Percentiles rank a stretch among this genome's conserved stretches.
These are phyloP conservation scores for Emberiza fucata DNA, from an alignment of 2,113 vertebrate genomes.

Conservation along the genomic window DNA sequence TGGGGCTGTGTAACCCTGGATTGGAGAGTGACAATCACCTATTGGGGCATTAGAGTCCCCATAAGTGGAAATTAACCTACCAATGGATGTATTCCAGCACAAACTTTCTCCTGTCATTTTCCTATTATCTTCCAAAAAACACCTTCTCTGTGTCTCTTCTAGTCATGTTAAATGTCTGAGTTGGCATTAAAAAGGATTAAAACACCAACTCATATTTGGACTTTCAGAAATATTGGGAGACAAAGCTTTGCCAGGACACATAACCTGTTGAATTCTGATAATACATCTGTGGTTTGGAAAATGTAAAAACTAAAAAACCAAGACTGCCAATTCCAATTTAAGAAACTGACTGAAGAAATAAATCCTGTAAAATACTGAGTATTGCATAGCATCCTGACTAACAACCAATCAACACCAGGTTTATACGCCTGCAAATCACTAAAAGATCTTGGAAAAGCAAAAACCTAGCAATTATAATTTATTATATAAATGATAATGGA, in stretches of 20 bases:
- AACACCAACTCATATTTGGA: neutral
- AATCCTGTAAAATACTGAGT: neutral
- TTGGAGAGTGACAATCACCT: neutral
- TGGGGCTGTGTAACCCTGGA: neutral
- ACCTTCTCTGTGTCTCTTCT: neutral
- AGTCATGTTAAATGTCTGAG: neutral
- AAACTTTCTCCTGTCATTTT: neutral
- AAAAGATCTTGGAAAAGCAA: neutral
- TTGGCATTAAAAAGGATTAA: neutral
- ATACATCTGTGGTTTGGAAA: neutral
- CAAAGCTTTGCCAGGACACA: neutral
- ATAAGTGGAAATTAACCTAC: neutral
- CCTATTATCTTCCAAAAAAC: neutral
- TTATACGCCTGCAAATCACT: neutral
- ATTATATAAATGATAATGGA: neutral
- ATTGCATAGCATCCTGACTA: neutral
- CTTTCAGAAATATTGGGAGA: neutral
- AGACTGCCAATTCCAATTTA: neutral
- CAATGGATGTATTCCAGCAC: neutral
- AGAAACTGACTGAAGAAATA: neutral
- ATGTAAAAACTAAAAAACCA: neutral
- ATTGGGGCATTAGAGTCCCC: neutral
- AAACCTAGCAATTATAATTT: neutral
- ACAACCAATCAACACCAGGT: neutral
- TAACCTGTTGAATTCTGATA: neutral